These are phyloP conservation scores for Pilophorus perplexus DNA, from an alignment of 2,888 invertebrate genomes.

Conservation along the genomic window DNA sequence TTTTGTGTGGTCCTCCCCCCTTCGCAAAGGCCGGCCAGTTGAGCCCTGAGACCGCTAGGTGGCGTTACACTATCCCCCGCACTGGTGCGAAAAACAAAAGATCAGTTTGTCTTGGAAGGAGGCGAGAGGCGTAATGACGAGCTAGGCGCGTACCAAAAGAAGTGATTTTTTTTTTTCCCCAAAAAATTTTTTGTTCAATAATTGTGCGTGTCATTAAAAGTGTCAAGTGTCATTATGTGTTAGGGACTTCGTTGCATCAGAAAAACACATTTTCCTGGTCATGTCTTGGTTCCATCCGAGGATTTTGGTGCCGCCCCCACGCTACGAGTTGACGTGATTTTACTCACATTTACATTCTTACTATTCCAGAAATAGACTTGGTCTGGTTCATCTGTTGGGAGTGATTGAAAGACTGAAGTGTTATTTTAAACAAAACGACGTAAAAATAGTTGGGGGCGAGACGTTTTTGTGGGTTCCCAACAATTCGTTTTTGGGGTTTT, in stretches of 20 bases:
- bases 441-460: constrained; percentile 14
- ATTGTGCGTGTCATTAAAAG: neutral
- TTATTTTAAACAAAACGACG: constrained; percentile 7
- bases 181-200: too few species aligned
- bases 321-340: too few species aligned
- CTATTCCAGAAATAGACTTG: constrained; percentile 27
- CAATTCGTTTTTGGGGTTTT: too few species aligned
- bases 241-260: too few species aligned
- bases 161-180: too few species aligned
- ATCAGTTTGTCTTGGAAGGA: constrained; percentile 40
- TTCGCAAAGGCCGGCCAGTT: constrained; percentile 37
- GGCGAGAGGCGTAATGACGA: constrained; percentile 38
- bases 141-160: constrained; percentile 20
- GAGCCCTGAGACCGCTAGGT: constrained; percentile 39
- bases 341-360: too few species aligned
- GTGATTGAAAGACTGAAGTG: constrained; percentile 15
- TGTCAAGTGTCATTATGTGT: constrained; percentile 3
- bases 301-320: constrained; percentile 26
- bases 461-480: neutral
- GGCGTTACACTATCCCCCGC: constrained; percentile 38
- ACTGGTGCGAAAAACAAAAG: constrained; percentile 41
- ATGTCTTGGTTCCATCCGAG: constrained; percentile 3
- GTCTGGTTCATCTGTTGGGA: constrained; percentile 25
- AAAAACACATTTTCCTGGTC: constrained; percentile 2
- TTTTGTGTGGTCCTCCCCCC: constrained; percentile 40